Evolutionary conservation across 2,113 vertebrate species (phyloP), one percentile per base, ranked within the genome.

Genomic region (Hippocampus mohnikei): DNA sequence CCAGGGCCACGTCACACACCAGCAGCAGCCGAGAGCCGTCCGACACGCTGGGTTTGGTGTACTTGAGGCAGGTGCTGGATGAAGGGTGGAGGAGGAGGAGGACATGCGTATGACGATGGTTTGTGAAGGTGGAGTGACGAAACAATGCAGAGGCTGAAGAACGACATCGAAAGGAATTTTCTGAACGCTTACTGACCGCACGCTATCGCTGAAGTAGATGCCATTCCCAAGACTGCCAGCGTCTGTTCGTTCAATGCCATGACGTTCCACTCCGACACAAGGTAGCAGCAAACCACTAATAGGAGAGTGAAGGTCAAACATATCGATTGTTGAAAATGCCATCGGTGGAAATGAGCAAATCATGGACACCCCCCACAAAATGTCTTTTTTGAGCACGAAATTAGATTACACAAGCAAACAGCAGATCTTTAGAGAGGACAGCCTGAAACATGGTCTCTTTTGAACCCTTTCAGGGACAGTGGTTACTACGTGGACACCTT

Each of bases 171-270:
- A 63, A 63, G 23, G 5, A 7, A 16, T 29, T 11, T n/a, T 40
- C 18, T 63, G 2, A 18, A 16, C 40, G 29, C 29, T 8, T 23
- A 15, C 93, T 73, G 11, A 95, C 95, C 92, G 91, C 48, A 94
- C 2, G 1, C 93, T 88, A 65, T 95, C 76, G 23, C 90, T 94
- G 65, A 96, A 96, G 84, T 98, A 95, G 85, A 96, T 94, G 41
- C 96, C 95, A 70, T 92, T 91, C 68, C 95, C 95, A 61, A 98
- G 93, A 78, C 93, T 90, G 25, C 95, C 95, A 2, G 74, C 1
- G 42, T 95, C 94, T 18, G 94, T 96, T 79, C 94, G 93, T 76
- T 93, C 69, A 37, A 95, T 84, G 16, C 94, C 95, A 79, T 90
- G 90, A 73, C 92, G 88, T 90, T 95, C 94, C 70, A 91, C 93